phyloP scores from a whole-genome alignment of 2,113 vertebrate genomes.

The Lepus americanus region DNA sequence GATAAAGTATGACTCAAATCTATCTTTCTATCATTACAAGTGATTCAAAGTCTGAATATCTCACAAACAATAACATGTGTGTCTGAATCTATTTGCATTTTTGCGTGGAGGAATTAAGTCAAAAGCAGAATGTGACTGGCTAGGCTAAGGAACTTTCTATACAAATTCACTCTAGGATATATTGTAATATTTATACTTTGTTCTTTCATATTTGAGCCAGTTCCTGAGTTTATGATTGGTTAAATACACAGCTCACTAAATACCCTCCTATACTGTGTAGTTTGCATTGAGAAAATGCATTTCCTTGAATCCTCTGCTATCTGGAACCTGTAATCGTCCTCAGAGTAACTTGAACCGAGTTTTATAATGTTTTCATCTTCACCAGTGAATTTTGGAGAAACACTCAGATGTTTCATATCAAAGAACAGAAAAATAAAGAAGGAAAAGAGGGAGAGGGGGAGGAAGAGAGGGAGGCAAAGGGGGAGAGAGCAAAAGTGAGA shows the following conservation, averaged over 20 bases:
- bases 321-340: constrained; percentile 1
- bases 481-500: too few relatives aligned
- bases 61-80: neutral
- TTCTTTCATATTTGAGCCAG: neutral
- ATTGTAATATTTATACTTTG: neutral
- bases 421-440: neutral
- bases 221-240: neutral
- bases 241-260: neutral
- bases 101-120: constrained; percentile 22
- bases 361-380: constrained; percentile 63
- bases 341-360: neutral
- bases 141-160: neutral
- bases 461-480: neutral
- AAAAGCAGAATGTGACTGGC: constrained; percentile 1
- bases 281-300: neutral
- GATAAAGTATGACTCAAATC: neutral
- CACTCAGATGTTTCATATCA: constrained; percentile 75
- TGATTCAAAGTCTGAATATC: constrained; percentile 31
- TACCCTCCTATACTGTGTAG: neutral
- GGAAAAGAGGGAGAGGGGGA: rapidly evolving
- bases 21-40: neutral
- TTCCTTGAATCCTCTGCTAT: neutral
- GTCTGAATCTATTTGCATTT: neutral
- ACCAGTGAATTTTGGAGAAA: constrained; percentile 58
- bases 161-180: neutral